Conservation (phyloP, 2,113 vertebrate genomes). For the Falco punctatus region DNA sequence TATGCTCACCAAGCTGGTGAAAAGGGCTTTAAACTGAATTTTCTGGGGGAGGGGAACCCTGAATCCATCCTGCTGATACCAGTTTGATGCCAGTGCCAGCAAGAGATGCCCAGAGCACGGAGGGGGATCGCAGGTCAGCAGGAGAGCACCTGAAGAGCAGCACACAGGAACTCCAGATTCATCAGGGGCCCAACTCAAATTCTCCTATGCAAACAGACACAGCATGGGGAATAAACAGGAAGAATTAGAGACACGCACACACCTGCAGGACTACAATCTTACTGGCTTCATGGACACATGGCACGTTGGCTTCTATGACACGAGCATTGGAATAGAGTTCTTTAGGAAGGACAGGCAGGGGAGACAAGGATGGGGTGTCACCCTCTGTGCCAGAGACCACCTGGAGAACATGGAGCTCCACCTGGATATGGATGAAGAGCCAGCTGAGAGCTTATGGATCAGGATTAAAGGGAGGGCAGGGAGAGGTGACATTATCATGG, state of each 20-base stretch:
- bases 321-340: not conserved
- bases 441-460: not conserved
- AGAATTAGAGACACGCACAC: not conserved
- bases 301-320: not conserved
- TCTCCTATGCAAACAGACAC: not conserved
- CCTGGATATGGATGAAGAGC: not conserved
- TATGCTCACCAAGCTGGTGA: too few relatives aligned
- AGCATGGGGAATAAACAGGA: not conserved
- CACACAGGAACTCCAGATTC: not conserved
- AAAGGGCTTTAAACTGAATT: not conserved
- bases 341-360: not conserved
- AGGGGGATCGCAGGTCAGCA: not conserved
- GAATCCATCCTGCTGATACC: not conserved
- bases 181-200: not conserved
- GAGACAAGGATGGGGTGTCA: not conserved
- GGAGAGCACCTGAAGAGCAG: not conserved
- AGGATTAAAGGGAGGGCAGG: too few relatives aligned
- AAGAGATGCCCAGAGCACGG: not conserved
- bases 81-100: not conserved
- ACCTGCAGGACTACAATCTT: not conserved
- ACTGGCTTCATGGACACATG: not conserved
- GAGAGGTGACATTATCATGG: not conserved
- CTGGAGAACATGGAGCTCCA: not conserved
- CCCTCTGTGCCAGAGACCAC: not conserved
- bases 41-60: not conserved